Evolutionary conservation across 2,113 vertebrate species (phyloP).

Genomic region (Microcebus lehilahytsara): DNA sequence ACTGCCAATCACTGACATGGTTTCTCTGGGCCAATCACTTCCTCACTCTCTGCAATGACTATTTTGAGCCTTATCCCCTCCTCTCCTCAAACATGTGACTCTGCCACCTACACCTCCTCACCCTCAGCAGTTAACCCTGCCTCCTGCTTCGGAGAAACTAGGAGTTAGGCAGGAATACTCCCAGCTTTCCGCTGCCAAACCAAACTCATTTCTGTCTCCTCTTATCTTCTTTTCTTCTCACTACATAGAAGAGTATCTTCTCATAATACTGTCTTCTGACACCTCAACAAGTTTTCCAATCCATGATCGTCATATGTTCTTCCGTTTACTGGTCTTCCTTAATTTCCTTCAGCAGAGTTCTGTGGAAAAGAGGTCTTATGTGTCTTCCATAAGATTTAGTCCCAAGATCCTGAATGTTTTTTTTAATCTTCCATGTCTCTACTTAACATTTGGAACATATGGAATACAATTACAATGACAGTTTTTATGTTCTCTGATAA

Average conservation of each 20-base stretch:
- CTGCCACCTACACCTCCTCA: background rate
- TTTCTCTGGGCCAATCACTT: background rate
- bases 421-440: background rate
- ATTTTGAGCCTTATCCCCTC: background rate
- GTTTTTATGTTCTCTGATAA: background rate
- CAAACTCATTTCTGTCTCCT: background rate
- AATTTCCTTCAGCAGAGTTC: background rate
- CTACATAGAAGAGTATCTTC: background rate
- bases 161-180: background rate
- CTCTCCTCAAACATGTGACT: background rate
- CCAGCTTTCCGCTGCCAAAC: background rate
- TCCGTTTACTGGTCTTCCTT: background rate
- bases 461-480: background rate
- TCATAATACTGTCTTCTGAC: background rate
- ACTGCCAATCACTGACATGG: background rate
- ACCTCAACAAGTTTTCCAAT: background rate
- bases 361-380: background rate
- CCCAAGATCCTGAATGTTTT: background rate
- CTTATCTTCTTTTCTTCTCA: background rate
- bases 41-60: background rate
- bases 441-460: constrained; percentile 3
- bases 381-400: background rate
- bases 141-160: background rate
- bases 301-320: background rate
- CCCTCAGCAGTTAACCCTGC: background rate